These are phyloP conservation scores for Callaeas wilsoni DNA, from an alignment of 2,113 vertebrate genomes.

Conservation along the genomic window DNA sequence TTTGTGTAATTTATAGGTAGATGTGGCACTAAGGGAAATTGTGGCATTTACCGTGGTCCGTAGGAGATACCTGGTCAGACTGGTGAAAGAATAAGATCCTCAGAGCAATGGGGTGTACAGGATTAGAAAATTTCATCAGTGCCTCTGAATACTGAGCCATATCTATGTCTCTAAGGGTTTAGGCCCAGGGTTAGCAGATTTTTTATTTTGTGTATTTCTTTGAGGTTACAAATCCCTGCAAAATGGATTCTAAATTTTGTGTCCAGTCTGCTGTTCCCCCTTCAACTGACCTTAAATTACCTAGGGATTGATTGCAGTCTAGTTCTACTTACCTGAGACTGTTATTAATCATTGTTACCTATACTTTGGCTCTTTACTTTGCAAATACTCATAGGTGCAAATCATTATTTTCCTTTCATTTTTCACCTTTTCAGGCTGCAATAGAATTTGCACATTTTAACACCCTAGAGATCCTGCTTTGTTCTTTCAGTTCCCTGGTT, in stretches of 20 bases:
- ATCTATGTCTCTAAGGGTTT: neutral
- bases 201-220: neutral
- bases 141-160: neutral
- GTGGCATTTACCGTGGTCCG: neutral
- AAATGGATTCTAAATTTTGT: neutral
- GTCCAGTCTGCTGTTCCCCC: neutral
- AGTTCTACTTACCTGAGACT: neutral
- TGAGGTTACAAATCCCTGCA: neutral
- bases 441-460: neutral
- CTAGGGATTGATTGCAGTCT: neutral
- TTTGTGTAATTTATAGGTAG: conserved; percentile 3
- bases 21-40: neutral
- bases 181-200: neutral
- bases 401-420: neutral
- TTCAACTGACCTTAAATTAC: neutral
- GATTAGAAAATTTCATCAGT: neutral
- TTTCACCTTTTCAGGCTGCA: neutral
- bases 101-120: neutral
- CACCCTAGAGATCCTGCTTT: neutral
- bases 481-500: neutral
- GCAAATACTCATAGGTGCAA: neutral
- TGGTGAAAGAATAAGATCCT: neutral
- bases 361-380: neutral
- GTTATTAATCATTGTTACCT: neutral
- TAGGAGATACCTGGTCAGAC: neutral